phyloP scores from a whole-genome alignment of 2,888 invertebrate species.

The Nasonia oneida region DNA sequence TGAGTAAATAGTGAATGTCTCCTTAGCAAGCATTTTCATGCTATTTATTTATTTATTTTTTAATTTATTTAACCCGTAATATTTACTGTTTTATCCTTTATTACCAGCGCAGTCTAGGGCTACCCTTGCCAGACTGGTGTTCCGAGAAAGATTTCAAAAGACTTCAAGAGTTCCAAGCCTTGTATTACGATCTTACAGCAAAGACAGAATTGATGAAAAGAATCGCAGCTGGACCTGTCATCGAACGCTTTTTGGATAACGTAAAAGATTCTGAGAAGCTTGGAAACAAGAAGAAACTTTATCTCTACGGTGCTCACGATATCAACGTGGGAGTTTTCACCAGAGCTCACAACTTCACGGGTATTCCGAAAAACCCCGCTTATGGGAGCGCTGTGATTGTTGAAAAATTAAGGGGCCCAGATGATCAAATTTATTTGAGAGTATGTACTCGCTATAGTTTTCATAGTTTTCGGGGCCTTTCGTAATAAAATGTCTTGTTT shows the following conservation, averaged over 20 bases:
- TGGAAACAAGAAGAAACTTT: slow-evolving; percentile 13
- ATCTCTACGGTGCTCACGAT: slow-evolving; percentile 19
- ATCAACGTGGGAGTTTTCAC: background rate
- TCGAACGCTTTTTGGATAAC: background rate
- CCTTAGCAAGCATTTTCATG: background rate
- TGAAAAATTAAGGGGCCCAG: slow-evolving; percentile 16
- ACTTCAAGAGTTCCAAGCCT: background rate
- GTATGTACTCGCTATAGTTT: background rate
- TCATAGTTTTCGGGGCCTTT: too few relatives aligned
- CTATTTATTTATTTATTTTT: too few relatives aligned
- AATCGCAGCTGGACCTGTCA: background rate
- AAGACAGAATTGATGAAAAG: background rate
- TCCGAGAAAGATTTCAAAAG: background rate
- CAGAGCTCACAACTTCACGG: slow-evolving; percentile 14
- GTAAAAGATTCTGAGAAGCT: background rate
- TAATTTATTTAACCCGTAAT: too few relatives aligned
- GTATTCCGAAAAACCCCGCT: background rate
- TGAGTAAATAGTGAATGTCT: background rate
- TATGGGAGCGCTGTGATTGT: slow-evolving; percentile 23
- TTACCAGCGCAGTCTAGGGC: background rate
- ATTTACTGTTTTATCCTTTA: background rate
- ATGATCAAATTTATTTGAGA: background rate
- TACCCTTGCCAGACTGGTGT: slow-evolving; percentile 39
- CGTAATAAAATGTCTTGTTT: background rate
- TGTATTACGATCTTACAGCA: background rate